Evolutionary conservation across 2,797 vertebrate species (phyloP).

Genomic region (Spinibarbus caldwelli): DNA sequence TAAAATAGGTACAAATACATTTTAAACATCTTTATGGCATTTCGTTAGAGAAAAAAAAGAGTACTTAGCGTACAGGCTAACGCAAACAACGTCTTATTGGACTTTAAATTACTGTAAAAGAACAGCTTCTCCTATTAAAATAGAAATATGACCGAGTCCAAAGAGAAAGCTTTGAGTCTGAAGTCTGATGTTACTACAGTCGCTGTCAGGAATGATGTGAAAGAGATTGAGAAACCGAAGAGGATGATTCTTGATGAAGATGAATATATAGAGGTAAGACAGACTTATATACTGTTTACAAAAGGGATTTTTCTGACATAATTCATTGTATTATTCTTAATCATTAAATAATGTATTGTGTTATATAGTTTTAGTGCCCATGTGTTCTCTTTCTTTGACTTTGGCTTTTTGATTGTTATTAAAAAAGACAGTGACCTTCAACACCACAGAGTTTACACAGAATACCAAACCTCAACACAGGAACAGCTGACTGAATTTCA

Average conservation of each 20-base stretch:
- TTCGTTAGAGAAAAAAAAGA: not conserved
- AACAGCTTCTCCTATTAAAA: not conserved
- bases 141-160: constrained; percentile 26
- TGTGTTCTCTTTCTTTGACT: not conserved
- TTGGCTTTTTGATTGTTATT: not conserved
- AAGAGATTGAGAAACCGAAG: not conserved
- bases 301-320: too few species aligned
- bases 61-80: not conserved
- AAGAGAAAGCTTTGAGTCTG: constrained; percentile 14
- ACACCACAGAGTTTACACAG: not conserved
- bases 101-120: not conserved
- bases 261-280: constrained; percentile 49
- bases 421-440: not conserved
- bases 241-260: constrained; percentile 56
- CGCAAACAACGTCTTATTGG: not conserved
- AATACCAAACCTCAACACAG: not conserved
- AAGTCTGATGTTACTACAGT: constrained; percentile 39
- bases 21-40: not conserved
- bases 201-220: constrained; percentile 28
- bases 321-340: not conserved
- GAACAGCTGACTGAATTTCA: not conserved
- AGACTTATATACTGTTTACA: not conserved
- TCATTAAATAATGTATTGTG: not conserved
- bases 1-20: not conserved
- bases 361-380: not conserved